Evolutionary conservation across 2,797 vertebrate species (phyloP).

Genomic region (Triplophysa yarkandensis): DNA sequence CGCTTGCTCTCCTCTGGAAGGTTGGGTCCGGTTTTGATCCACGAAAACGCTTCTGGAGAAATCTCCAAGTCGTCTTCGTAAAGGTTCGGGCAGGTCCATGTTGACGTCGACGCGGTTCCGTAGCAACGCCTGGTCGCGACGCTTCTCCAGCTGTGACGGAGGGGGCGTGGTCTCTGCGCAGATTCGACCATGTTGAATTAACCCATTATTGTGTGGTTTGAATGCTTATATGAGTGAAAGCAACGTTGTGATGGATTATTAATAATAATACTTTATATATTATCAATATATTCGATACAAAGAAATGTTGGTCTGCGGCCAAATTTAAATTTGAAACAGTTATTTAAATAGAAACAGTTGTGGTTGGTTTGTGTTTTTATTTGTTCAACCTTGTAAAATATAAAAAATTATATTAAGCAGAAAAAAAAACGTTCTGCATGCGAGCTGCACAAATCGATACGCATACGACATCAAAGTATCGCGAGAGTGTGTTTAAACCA

Average conservation of each 20-base stretch:
- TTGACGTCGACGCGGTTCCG: neutral
- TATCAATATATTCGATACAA: too few relatives aligned
- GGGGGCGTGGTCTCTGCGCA: neutral
- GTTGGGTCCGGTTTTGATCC: conserved; percentile 63
- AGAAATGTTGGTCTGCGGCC: too few relatives aligned
- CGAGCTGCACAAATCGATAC: too few relatives aligned
- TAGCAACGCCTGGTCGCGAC: conserved; percentile 31
- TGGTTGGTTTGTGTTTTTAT: too few relatives aligned
- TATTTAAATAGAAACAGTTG: too few relatives aligned
- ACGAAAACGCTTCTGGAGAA: conserved; percentile 77
- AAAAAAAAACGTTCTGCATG: too few relatives aligned
- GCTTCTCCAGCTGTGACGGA: conserved; percentile 19
- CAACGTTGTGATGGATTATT: neutral
- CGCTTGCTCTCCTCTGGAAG: conserved; percentile 54
- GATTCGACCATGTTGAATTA: neutral
- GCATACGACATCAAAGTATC: too few relatives aligned
- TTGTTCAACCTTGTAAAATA: too few relatives aligned
- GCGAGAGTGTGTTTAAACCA: too few relatives aligned
- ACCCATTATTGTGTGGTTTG: neutral
- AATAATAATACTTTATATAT: too few relatives aligned
- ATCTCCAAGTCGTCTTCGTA: conserved; percentile 73
- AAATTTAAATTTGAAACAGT: too few relatives aligned
- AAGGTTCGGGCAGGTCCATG: conserved; percentile 74
- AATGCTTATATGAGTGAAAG: neutral
- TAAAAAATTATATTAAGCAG: too few relatives aligned